Conservation (phyloP, 2,113 vertebrate genomes). For the Dolichotis patagonum region DNA sequence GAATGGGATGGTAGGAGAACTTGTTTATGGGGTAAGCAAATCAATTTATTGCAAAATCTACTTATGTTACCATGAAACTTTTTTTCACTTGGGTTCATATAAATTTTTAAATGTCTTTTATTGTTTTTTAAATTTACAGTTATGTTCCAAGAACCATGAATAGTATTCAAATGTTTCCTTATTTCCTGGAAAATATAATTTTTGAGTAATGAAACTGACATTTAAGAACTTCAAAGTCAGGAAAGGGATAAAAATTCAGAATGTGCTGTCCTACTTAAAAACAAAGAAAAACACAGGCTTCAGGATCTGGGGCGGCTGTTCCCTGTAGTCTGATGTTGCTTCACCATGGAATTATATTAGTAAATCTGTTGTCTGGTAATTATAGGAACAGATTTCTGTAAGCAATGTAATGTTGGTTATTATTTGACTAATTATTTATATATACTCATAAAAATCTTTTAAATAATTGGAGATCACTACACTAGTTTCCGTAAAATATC, state of each 20-base stretch:
- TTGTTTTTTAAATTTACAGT: not conserved
- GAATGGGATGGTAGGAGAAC: slow-evolving; percentile 99
- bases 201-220: not conserved
- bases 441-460: not conserved
- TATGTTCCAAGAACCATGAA: not conserved
- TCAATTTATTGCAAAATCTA: slow-evolving; percentile 83
- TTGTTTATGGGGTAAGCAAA: slow-evolving; percentile 98
- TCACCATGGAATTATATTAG: not conserved
- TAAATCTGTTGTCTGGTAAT: not conserved
- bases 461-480: not conserved
- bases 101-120: not conserved
- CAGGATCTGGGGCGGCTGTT: not conserved
- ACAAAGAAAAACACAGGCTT: not conserved
- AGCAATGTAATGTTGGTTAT: not conserved
- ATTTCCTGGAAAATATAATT: slow-evolving; percentile 46
- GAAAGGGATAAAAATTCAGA: slow-evolving; percentile 4
- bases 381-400: not conserved
- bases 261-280: not conserved
- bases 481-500: slow-evolving; percentile 4
- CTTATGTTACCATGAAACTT: slow-evolving; percentile 37
- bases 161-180: slow-evolving; percentile 5
- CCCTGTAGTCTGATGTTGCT: not conserved
- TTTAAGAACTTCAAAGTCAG: not conserved
- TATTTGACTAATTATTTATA: slow-evolving; percentile 13
- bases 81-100: not conserved